These are phyloP conservation scores for Erannis defoliaria DNA, from an alignment of 2,888 invertebrate species.

Conservation along the genomic window DNA sequence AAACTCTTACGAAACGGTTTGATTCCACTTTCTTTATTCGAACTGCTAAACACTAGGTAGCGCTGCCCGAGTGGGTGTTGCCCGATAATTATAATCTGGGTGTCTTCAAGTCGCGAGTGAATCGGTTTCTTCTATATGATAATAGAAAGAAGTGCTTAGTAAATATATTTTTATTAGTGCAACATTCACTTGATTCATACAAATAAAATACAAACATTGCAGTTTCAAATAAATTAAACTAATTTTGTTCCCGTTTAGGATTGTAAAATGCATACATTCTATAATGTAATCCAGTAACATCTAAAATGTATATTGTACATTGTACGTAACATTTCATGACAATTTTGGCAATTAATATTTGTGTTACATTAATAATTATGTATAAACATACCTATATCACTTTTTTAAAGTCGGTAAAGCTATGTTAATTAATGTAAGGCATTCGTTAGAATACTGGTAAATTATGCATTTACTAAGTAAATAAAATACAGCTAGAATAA, in stretches of 20 bases:
- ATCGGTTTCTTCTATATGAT: too few relatives aligned
- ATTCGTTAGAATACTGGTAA: background rate
- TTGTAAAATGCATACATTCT: conserved; percentile 3
- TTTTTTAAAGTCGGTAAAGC: too few relatives aligned
- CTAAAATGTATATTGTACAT: too few relatives aligned
- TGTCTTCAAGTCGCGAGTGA: too few relatives aligned
- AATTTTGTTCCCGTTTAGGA: conserved; percentile 40
- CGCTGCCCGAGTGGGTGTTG: too few relatives aligned
- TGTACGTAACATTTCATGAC: background rate
- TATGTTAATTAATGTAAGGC: background rate
- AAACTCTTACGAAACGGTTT: too few relatives aligned
- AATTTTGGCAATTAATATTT: background rate
- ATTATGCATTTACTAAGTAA: background rate
- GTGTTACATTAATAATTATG: background rate
- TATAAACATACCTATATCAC: too few relatives aligned
- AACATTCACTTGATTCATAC: conserved; percentile 58
- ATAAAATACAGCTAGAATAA: conserved; percentile 11
- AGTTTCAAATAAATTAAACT: conserved; percentile 43
- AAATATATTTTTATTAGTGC: conserved; percentile 62
- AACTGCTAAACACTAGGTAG: too few relatives aligned
- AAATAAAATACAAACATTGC: conserved; percentile 52
- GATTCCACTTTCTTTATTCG: too few relatives aligned
- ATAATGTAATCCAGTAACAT: background rate
- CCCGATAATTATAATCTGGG: too few relatives aligned
- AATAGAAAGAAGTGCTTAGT: conserved; percentile 36